Percentiles rank a stretch among this genome's conserved stretches.
Conservation (phyloP, 1,140 invertebrate genomes). For the Caligus rogercresseyi region DNA sequence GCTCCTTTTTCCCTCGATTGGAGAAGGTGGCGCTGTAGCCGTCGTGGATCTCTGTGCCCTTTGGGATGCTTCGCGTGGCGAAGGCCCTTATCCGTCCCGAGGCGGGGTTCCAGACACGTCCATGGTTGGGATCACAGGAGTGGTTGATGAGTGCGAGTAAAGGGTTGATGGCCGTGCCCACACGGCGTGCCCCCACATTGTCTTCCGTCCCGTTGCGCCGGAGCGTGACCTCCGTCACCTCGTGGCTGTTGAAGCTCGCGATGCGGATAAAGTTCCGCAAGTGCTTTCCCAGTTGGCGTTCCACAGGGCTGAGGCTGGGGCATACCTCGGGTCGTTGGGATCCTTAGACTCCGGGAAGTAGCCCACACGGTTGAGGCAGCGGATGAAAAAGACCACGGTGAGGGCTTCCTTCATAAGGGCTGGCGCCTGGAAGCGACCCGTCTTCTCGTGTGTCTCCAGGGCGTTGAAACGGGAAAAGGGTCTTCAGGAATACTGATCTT, state of each 20-base stretch:
- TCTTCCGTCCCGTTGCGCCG: neutral
- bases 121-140: slow-evolving; percentile 17
- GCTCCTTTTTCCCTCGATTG: neutral
- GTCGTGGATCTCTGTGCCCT: slow-evolving; percentile 7
- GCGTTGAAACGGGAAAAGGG: neutral
- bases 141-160: slow-evolving; percentile 14
- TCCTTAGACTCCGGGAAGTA: neutral
- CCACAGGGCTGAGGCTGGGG: neutral
- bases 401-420: slow-evolving; percentile 17
- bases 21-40: slow-evolving; percentile 6
- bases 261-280: slow-evolving; percentile 7
- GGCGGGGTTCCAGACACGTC: neutral
- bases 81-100: neutral
- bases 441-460: slow-evolving; percentile 4
- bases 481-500: neutral
- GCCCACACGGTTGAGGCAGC: neutral
- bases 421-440: neutral
- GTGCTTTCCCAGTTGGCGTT: neutral
- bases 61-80: slow-evolving; percentile 7
- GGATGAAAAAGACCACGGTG: slow-evolving; percentile 5
- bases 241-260: slow-evolving; percentile 11
- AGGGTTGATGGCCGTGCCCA: slow-evolving; percentile 14
- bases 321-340: neutral
- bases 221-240: neutral
- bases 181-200: neutral